Evolutionary conservation across 2,113 vertebrate genomes (phyloP), one percentile per base, ranked within the genome.

Genomic region (Nyctereutes procyonoides): DNA sequence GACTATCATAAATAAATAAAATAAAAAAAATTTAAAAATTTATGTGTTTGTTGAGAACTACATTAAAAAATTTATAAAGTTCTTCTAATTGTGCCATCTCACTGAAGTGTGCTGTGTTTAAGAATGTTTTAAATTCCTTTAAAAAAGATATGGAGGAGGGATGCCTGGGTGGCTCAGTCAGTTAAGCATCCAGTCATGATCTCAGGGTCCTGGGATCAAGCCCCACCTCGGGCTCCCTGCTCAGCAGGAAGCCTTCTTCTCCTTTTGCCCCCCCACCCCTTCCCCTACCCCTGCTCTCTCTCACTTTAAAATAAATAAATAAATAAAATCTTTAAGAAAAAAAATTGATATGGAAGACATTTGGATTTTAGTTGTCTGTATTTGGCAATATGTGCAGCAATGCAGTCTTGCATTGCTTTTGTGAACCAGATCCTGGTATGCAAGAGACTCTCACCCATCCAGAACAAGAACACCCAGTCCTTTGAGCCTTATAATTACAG

Each of bases 301-400:
- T 32, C 8, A 8, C 65, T 76, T 43, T 48, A 24, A 28, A 76
- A 76, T 76, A 48, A 74, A 74, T 74, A 28, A 76, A 74, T 74
- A 28, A 76, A 48, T 15, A 76, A 74, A 48, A 28, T 16, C 24
- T 51, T 76, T 76, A 48, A 67, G 30, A 38, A 0, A 6, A 6
- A 62, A 53, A 88, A 19, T 3, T 5, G 19, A 20, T 24, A 1
- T 56, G 43, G 88, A 91, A 48, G 14, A 30, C 0, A 0, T 0
- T 4, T 17, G 67, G 3, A 9, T 5, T 5, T 96, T 73, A 28
- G 14, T 12, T 3, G 12, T 97, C 74, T 3, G 0, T 26, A 12
- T 30, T 86, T 26, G 51, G 20, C 28, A 22, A 4, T 43, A 24
- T 2, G 1, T 35, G 1, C 10, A 1, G 1, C 2, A 5, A 15